Evolutionary conservation across 2,113 vertebrate genomes (phyloP), one percentile per base, ranked within the genome.

Genomic region (Seriola rivoliana): DNA sequence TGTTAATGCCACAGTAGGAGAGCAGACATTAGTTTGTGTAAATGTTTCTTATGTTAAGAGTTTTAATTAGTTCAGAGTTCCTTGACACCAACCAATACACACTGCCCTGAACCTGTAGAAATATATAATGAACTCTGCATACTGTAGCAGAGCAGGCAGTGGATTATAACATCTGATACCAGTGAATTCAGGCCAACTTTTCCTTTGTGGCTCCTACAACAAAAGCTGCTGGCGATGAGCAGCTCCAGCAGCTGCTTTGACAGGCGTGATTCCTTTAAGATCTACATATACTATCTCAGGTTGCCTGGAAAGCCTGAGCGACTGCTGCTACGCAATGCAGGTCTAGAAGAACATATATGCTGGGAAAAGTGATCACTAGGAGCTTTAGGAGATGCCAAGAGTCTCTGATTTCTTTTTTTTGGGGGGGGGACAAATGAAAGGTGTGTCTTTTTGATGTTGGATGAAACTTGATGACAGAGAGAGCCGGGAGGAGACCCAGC

Each of bases 371-470:
- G 73, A 84, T 80, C 79, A 84, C 82, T 74, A 75, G 81, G 72
- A 77, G 75, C 73, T 88, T 86, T 90, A 82, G 58, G 89, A 78
- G 66, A 19, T 64, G 62, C 77, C 66, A 81, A 69, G 70, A 63
- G 75, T 79, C 67, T 89, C 70, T 69, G 65, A 82, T 88, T 88
- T 90, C 86, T 71, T 72, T 6, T 71, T 72, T 6, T 2, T 38
- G 23, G 11, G n/a, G 16, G 11, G 14, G 42, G 23, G 40, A 38
- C 7, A 86, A 88, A 79, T 79, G 85, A 79, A 91, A 92, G 90
- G 92, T 92, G 92, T 87, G 87, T 88, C 90, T 81, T 89, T 92
- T 87, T 93, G 91, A 93, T 92, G 89, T 90, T 63, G 60, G 82
- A 87, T 75, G 90, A 92, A 93, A 91, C 85, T 67, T 89, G 89